A percentile compares a stretch with the other conserved stretches of the same genome.
Evolutionary conservation across 2,113 vertebrate species (phyloP).

Genomic region (Holacanthus passer): DNA sequence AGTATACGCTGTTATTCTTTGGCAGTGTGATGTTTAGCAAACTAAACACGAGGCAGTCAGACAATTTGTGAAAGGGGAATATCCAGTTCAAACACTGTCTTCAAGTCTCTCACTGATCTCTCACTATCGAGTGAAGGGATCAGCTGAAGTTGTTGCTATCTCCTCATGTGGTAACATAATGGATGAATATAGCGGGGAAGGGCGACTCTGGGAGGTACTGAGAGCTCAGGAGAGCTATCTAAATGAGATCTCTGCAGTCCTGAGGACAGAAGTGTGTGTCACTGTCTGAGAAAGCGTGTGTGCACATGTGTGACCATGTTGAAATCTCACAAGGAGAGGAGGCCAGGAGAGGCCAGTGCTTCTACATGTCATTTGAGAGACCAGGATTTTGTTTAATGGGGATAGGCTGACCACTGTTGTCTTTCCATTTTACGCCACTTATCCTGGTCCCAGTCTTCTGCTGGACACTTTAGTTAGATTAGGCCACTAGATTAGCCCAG

Average conservation of each 20-base stretch:
- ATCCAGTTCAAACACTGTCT: conserved; percentile 8
- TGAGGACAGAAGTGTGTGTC: conserved; percentile 53
- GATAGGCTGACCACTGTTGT: neutral
- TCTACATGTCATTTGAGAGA: neutral
- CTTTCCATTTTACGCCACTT: neutral
- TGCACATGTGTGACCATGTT: conserved; percentile 24
- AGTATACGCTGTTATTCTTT: conserved; percentile 30
- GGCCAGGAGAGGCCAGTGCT: neutral
- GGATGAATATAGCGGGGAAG: conserved; percentile 46
- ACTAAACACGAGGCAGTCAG: conserved; percentile 9
- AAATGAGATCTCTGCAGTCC: conserved; percentile 72
- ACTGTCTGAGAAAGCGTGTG: conserved; percentile 14
- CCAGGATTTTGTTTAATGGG: neutral
- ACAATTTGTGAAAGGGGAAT: conserved; percentile 1
- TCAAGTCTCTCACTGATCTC: conserved; percentile 22
- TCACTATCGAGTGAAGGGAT: conserved; percentile 38
- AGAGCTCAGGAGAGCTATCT: conserved; percentile 65
- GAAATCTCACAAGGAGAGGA: conserved; percentile 4
- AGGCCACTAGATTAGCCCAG: conserved; percentile 6
- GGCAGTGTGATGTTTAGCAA: neutral
- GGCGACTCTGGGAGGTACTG: conserved; percentile 43
- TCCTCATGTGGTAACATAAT: conserved; percentile 44
- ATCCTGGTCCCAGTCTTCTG: neutral
- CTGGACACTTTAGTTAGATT: conserved; percentile 10
- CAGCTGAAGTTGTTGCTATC: conserved; percentile 49